Conservation (phyloP, 2,888 invertebrate species). For the Strigamia maritima region DNA sequence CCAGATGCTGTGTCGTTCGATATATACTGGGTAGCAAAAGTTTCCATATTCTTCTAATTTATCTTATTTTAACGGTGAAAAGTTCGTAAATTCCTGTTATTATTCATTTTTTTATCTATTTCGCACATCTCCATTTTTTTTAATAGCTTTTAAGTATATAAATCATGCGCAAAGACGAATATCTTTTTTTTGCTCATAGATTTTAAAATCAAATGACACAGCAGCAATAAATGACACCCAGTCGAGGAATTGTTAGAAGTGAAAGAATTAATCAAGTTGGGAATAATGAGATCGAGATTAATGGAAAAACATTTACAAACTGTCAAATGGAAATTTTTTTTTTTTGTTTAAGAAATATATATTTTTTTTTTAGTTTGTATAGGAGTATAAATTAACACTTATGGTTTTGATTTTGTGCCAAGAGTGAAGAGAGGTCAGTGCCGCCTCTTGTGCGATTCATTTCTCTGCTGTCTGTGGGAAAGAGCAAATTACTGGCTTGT, state of each 20-base stretch:
- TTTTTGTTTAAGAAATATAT: too few species aligned
- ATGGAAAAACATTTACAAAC: not conserved
- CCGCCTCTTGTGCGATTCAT: not conserved
- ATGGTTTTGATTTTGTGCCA: slow-evolving; percentile 1
- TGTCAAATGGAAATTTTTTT: not conserved
- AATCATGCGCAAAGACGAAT: not conserved
- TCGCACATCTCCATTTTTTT: not conserved
- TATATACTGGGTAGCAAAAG: not conserved
- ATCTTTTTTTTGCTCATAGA: slow-evolving; percentile 5
- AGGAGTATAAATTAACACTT: not conserved
- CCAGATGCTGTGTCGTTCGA: not conserved
- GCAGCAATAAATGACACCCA: slow-evolving; percentile 16
- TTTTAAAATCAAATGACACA: slow-evolving; percentile 7
- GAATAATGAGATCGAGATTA: not conserved
- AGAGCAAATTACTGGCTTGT: slow-evolving; percentile 13
- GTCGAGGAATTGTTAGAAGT: not conserved
- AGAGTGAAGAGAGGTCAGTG: slow-evolving; percentile 12
- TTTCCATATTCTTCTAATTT: not conserved
- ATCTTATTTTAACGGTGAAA: not conserved
- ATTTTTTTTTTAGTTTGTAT: too few species aligned
- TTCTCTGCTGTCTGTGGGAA: not conserved
- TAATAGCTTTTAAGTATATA: slow-evolving; percentile 13
- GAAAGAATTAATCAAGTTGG: not conserved
- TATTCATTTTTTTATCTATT: not conserved
- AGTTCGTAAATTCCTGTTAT: not conserved